These are phyloP conservation scores for Erpetoichthys calabaricus DNA, from an alignment of 2,797 vertebrate genomes.

Conservation along the genomic window DNA sequence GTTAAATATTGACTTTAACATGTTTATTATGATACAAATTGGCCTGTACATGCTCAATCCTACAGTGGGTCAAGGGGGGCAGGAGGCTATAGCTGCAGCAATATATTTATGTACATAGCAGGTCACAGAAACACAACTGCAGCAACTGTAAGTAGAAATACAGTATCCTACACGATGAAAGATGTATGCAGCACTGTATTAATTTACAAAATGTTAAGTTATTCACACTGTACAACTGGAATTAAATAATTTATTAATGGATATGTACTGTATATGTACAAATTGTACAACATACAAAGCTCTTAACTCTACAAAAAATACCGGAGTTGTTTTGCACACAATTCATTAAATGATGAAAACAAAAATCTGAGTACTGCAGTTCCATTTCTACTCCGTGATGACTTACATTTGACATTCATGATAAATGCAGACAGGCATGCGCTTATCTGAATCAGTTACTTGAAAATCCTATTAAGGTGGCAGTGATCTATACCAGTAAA, in stretches of 20 bases:
- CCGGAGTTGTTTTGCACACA: constrained; percentile 11
- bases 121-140: background rate
- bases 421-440: constrained; percentile 15
- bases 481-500: background rate
- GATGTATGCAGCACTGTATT: background rate
- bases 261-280: constrained; percentile 35
- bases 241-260: background rate
- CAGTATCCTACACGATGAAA: too few species aligned
- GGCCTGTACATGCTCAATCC: too few species aligned
- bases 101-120: too few species aligned
- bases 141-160: background rate
- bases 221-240: background rate
- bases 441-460: constrained; percentile 1
- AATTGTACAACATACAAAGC: constrained; percentile 38
- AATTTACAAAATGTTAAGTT: background rate
- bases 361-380: constrained; percentile 4
- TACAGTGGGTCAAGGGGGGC: too few species aligned
- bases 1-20: too few species aligned
- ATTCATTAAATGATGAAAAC: constrained; percentile 4
- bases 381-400: background rate
- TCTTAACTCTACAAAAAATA: constrained; percentile 28
- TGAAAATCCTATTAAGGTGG: background rate
- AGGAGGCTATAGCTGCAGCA: too few species aligned
- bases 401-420: constrained; percentile 3
- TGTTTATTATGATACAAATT: too few species aligned